Conservation (phyloP, 30 jellyfish, hydroid and myxozoan species). For the Chrysaora quinquecirrha region DNA sequence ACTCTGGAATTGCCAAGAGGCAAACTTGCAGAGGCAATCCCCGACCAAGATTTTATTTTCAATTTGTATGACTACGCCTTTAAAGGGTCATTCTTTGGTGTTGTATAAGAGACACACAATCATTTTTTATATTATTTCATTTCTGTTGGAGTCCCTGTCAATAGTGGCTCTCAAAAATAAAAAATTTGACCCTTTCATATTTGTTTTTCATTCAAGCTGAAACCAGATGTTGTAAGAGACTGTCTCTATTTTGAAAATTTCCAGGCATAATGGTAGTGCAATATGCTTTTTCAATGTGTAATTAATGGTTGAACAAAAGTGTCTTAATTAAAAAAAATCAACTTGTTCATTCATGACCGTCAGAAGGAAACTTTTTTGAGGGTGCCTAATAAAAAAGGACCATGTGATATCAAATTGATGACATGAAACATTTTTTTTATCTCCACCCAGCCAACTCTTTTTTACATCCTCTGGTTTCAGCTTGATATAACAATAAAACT, state of each 20-base stretch:
- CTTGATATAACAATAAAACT: not conserved
- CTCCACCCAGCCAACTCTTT: not conserved
- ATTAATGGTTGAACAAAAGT: not conserved
- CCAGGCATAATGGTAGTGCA: not conserved
- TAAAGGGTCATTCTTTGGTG: constrained; percentile 37
- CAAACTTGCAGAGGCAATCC: not conserved
- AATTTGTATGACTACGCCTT: constrained; percentile 35
- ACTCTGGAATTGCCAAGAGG: not conserved
- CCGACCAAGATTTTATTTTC: constrained; percentile 22
- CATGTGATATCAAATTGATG: not conserved
- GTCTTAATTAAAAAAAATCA: too few species aligned
- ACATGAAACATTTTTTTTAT: not conserved
- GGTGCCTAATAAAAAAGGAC: not conserved
- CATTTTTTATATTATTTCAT: too few species aligned
- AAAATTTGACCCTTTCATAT: too few species aligned
- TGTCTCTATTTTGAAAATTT: not conserved
- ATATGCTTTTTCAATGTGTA: not conserved
- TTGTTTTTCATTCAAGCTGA: too few species aligned
- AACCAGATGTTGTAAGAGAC: not conserved
- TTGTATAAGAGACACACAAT: not conserved
- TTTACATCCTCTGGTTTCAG: not conserved
- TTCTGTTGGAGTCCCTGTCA: not conserved
- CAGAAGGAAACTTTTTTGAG: not conserved
- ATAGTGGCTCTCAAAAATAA: too few species aligned
- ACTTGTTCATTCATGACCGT: not conserved